Conservation (phyloP, 2,113 vertebrate species). For the Hemiscyllium ocellatum region DNA sequence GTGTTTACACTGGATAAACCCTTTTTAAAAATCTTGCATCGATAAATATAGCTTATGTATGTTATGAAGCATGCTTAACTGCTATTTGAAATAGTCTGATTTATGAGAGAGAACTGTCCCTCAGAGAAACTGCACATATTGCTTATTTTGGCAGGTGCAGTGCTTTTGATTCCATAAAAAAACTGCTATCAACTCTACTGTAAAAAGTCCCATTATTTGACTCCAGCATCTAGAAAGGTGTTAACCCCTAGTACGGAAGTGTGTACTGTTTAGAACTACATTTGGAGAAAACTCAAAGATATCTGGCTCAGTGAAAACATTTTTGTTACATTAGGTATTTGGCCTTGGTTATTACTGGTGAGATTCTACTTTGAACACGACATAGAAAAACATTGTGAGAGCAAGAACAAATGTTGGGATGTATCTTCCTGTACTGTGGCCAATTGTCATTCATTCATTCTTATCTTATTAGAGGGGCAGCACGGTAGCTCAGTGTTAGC, state of each 20-base stretch:
- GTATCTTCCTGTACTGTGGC: neutral
- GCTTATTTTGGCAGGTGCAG: conserved; percentile 67
- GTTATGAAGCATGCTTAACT: conserved; percentile 57
- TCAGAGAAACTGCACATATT: conserved; percentile 57
- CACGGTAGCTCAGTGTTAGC: too few species aligned
- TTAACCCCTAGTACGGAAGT: conserved; percentile 32
- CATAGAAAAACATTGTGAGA: neutral
- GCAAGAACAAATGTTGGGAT: neutral
- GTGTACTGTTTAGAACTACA: neutral
- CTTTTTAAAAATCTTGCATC: conserved; percentile 52
- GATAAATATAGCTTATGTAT: conserved; percentile 55
- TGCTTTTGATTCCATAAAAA: conserved; percentile 29
- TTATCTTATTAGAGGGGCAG: neutral
- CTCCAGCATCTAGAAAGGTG: neutral
- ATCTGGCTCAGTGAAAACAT: neutral
- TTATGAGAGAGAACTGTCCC: conserved; percentile 53
- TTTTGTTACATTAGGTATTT: conserved; percentile 6
- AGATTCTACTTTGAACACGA: neutral
- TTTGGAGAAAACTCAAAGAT: conserved; percentile 24
- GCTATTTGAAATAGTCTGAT: conserved; percentile 53
- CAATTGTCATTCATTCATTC: neutral
- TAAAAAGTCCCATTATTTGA: conserved; percentile 25
- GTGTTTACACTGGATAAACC: conserved; percentile 54
- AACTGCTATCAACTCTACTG: conserved; percentile 23
- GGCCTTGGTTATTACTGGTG: neutral